A percentile compares a stretch with the other conserved stretches of the same genome.
These are phyloP conservation scores for Staurois parvus DNA, from an alignment of 2,797 vertebrate species.

Conservation along the genomic window DNA sequence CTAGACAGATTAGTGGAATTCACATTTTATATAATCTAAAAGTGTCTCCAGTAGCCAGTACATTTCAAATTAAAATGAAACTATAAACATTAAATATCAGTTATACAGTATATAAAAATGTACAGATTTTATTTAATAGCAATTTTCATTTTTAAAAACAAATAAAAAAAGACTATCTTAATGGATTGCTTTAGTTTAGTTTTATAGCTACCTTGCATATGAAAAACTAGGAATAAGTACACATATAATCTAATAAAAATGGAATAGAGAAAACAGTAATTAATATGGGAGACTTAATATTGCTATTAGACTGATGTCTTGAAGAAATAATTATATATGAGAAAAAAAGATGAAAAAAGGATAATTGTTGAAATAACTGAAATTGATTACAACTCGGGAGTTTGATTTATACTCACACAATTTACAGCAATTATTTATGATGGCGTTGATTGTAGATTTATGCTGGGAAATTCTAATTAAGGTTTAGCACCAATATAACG, in stretches of 20 bases:
- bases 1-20: too few relatives aligned
- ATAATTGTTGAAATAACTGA: slow-evolving; percentile 61
- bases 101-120: too few relatives aligned
- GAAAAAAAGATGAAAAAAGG: slow-evolving; percentile 61
- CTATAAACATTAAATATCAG: too few relatives aligned
- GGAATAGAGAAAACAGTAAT: slow-evolving; percentile 53
- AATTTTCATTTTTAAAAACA: too few relatives aligned
- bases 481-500: slow-evolving; percentile 47
- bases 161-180: too few relatives aligned
- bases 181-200: too few relatives aligned
- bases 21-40: too few relatives aligned
- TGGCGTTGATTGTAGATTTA: slow-evolving; percentile 66
- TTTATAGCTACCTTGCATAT: neutral
- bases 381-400: slow-evolving; percentile 69
- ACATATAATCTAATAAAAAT: slow-evolving; percentile 49
- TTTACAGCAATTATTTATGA: slow-evolving; percentile 69
- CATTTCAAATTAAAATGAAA: too few relatives aligned
- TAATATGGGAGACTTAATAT: slow-evolving; percentile 35
- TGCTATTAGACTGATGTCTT: slow-evolving; percentile 61
- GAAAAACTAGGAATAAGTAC: neutral
- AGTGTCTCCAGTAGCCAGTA: too few relatives aligned
- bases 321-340: slow-evolving; percentile 68
- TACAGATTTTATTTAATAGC: too few relatives aligned
- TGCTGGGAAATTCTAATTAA: slow-evolving; percentile 50
- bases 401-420: slow-evolving; percentile 72